Conservation (phyloP, 2,888 invertebrate species). For the Cataglyphis albicans region DNA sequence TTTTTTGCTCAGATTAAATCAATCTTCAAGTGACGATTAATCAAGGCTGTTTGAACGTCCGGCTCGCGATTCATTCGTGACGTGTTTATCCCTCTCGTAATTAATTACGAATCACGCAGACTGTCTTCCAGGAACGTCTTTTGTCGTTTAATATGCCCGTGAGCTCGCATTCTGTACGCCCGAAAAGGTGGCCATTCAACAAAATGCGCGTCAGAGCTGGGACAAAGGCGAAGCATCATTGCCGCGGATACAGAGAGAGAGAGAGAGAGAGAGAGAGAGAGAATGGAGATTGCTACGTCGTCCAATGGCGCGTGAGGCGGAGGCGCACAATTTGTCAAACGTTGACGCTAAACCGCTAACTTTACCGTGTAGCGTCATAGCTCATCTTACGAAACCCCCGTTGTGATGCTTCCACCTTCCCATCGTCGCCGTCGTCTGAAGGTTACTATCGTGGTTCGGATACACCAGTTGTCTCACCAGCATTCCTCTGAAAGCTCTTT, state of each 20-base stretch:
- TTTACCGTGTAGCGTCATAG: constrained; percentile 76
- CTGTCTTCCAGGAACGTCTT: constrained; percentile 46
- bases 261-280: constrained; percentile 14
- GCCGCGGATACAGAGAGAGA: constrained; percentile 50
- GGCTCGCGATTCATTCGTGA: constrained; percentile 44
- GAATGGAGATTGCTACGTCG: constrained; percentile 70
- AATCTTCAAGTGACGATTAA: constrained; percentile 49
- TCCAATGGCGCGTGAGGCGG: constrained; percentile 61
- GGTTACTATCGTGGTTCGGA: constrained; percentile 59
- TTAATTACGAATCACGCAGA: constrained; percentile 63
- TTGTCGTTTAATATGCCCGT: constrained; percentile 43
- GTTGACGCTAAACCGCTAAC: constrained; percentile 79
- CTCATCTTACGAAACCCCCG: constrained; percentile 70
- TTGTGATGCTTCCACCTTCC: constrained; percentile 67
- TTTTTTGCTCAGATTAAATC: constrained; percentile 6
- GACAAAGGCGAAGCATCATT: constrained; percentile 57
- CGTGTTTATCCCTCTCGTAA: constrained; percentile 62
- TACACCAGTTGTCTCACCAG: constrained; percentile 49
- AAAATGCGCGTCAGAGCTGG: constrained; percentile 43
- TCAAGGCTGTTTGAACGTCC: constrained; percentile 43
- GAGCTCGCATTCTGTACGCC: constrained; percentile 37
- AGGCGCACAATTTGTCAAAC: constrained; percentile 80
- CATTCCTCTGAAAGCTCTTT: constrained; percentile 32
- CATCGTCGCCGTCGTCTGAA: constrained; percentile 58
- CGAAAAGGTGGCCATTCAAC: constrained; percentile 47